These are phyloP conservation scores for Altica lythri DNA, from an alignment of 2,888 invertebrate genomes.

Conservation along the genomic window DNA sequence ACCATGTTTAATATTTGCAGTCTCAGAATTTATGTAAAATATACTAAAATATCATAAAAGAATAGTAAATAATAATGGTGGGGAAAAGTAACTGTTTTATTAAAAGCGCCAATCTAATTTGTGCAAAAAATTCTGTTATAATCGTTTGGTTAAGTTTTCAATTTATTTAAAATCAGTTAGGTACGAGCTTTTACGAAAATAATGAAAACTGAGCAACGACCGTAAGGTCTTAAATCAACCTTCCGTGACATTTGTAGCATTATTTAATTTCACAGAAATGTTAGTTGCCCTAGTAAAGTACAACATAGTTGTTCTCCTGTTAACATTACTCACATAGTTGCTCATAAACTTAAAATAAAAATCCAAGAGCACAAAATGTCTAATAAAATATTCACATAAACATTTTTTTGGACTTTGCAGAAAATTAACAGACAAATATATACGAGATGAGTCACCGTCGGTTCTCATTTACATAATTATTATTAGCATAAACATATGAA, in stretches of 20 bases:
- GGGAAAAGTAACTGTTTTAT: no score
- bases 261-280: conserved; percentile 24
- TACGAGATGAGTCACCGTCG: conserved; percentile 3
- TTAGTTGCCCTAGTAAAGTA: conserved; percentile 15
- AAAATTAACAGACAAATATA: conserved; percentile 4
- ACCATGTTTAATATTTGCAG: no score
- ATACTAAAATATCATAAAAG: no score
- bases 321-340: conserved; percentile 19
- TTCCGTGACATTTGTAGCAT: conserved; percentile 12
- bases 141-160: no score
- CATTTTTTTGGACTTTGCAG: conserved; percentile 6
- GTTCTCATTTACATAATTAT: neutral
- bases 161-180: no score
- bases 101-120: no score
- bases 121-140: no score
- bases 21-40: no score
- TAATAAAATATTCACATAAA: conserved; percentile 1
- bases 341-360: conserved; percentile 18
- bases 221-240: neutral
- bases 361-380: neutral
- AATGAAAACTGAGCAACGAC: neutral
- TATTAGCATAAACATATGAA: conserved; percentile 12
- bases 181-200: neutral
- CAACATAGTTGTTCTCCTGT: conserved; percentile 15
- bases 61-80: no score